These are phyloP conservation scores for Bubo bubo DNA, from an alignment of 2,113 vertebrate genomes.

Conservation along the genomic window DNA sequence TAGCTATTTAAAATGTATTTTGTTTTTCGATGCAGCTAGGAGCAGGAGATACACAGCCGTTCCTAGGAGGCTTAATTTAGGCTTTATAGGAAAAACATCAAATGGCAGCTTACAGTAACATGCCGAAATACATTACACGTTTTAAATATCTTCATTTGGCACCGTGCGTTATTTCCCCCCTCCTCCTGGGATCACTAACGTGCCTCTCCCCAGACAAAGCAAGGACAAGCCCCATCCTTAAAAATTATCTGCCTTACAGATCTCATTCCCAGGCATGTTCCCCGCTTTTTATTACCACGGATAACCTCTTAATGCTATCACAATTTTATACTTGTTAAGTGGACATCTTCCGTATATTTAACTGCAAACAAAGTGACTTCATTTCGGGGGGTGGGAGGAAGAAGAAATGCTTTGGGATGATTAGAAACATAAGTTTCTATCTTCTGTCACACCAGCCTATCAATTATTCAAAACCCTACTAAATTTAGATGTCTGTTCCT, in stretches of 20 bases:
- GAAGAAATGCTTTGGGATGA: conserved; percentile 62
- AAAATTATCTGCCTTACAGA: conserved; percentile 75
- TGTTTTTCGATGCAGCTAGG: conserved; percentile 49
- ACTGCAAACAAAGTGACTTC: conserved; percentile 49
- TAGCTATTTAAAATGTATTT: conserved; percentile 54
- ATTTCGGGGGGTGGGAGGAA: conserved; percentile 16
- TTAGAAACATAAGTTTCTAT: conserved; percentile 72
- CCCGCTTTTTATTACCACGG: conserved; percentile 64
- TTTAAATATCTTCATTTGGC: conserved; percentile 73
- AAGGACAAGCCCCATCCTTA: conserved; percentile 71
- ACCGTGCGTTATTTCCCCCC: background rate
- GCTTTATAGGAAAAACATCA: conserved; percentile 69
- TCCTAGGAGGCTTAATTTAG: conserved; percentile 73
- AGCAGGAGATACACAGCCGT: conserved; percentile 15
- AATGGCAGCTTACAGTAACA: conserved; percentile 64
- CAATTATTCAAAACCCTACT: conserved; percentile 53
- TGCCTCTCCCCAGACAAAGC: conserved; percentile 62
- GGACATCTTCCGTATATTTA: conserved; percentile 69
- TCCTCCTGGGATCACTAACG: conserved; percentile 55
- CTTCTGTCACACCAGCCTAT: conserved; percentile 33
- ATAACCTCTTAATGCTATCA: conserved; percentile 77
- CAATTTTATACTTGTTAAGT: conserved; percentile 74
- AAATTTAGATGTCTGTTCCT: conserved; percentile 70
- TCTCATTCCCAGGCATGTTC: conserved; percentile 76
- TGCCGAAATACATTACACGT: conserved; percentile 51